A percentile compares a stretch with the other conserved stretches of the same genome.
phyloP scores from a whole-genome alignment of 2,888 invertebrate species.

The Hemistola chrysoprasaria region DNA sequence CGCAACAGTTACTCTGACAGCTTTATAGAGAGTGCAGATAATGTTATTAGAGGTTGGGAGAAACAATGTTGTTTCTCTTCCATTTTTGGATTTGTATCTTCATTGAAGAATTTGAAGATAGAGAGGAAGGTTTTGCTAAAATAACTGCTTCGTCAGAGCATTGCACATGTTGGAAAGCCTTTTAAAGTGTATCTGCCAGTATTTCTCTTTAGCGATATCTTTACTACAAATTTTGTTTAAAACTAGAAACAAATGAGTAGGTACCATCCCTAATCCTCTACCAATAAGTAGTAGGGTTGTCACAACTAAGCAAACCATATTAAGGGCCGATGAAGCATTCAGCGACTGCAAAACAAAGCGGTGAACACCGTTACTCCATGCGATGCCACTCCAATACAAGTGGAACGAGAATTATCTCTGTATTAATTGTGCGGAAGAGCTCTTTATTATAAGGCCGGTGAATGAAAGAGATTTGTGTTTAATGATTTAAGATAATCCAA shows the following conservation, averaged over 20 bases:
- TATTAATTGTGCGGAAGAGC: constrained; percentile 60
- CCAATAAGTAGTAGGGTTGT: not conserved
- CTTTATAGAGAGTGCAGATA: constrained; percentile 42
- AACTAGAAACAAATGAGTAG: too few relatives aligned
- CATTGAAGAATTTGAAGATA: not conserved
- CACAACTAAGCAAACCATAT: constrained; percentile 3
- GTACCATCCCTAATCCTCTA: too few relatives aligned
- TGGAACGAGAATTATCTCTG: constrained; percentile 63
- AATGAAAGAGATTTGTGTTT: constrained; percentile 6
- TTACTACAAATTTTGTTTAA: too few relatives aligned
- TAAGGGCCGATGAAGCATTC: constrained; percentile 12
- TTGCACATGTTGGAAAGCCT: too few relatives aligned
- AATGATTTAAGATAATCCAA: not conserved
- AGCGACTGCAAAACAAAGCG: constrained; percentile 49
- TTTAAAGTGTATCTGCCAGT: too few relatives aligned
- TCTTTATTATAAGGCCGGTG: constrained; percentile 34
- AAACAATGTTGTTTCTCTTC: constrained; percentile 24
- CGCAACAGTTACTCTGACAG: constrained; percentile 48
- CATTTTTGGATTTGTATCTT: constrained; percentile 18
- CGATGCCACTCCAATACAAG: constrained; percentile 53
- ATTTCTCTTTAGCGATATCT: too few relatives aligned
- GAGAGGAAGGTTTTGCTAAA: too few relatives aligned
- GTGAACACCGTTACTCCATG: constrained; percentile 57
- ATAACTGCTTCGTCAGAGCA: too few relatives aligned
- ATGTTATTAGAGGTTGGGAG: constrained; percentile 30